Conservation (phyloP, 2,888 invertebrate species). For the Gastracanthus pulcherrimus region DNA sequence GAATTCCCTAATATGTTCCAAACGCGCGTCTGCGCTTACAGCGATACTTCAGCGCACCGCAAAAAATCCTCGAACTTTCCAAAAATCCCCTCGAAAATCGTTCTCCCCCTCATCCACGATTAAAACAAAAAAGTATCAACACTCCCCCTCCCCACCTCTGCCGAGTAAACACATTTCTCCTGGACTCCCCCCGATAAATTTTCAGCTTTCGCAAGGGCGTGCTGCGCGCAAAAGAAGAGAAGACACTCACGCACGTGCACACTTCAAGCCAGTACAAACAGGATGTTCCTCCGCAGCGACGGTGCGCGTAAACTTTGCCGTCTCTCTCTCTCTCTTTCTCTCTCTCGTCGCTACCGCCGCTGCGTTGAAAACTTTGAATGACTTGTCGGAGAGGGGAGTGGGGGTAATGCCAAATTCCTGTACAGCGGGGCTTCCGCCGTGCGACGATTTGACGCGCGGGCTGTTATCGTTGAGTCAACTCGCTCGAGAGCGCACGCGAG, state of each 20-base stretch:
- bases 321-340: constrained; percentile 18
- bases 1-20: no score
- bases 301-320: constrained; percentile 45
- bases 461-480: constrained; percentile 44
- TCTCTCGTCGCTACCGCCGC: not conserved
- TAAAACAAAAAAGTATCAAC: no score
- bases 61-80: no score
- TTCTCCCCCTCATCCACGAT: no score
- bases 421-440: constrained; percentile 7
- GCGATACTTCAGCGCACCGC: no score
- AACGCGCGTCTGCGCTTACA: no score
- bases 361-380: constrained; percentile 49
- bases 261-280: constrained; percentile 49
- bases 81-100: no score
- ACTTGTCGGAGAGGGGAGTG: constrained; percentile 18
- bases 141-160: no score
- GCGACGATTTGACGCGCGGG: constrained; percentile 8
- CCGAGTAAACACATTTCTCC: constrained; percentile 22
- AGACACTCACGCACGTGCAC: constrained; percentile 38
- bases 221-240: not conserved
- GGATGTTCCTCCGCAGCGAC: constrained; percentile 27
- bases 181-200: constrained; percentile 32
- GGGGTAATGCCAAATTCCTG: constrained; percentile 43
- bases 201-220: no score
- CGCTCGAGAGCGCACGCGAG: not conserved